Base-by-base conservation (phyloP, 1,140 invertebrate species). In the Carposina sasakii region DNA sequence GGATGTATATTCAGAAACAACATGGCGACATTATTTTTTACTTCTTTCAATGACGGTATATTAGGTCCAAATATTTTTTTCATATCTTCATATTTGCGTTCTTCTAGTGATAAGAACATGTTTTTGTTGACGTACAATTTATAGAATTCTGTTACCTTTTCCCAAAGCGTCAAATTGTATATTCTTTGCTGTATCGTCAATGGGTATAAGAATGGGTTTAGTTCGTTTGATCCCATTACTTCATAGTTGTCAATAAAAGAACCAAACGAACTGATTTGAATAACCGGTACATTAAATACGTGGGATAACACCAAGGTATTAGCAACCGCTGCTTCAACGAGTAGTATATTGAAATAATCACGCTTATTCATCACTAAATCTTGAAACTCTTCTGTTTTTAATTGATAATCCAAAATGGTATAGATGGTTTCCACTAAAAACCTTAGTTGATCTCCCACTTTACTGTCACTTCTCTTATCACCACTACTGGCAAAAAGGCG, bases 1-100 rank as follows among this genome's bases (percentile, higher is more conserved):
- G 76, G 81, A 76, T 88, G 77, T 9, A 61, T 61, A 63, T 85
- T 88, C 4, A 85, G 31, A 43, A 91, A 81, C 2, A 89, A 28
- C 62, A 91, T 56, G 47, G 83, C 85, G 1, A 86, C 63, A 59
- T 86, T 86, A 40, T 69, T 67, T 21, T 70, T 63, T 10, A 89
- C 55, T 40, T 86, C 79, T 1, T 54, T 50, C 9, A 87, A 16
- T n/a, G 57, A 33, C 1, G 84, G 76, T 4, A 57, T 45, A 40
- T 61, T 60, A 42, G 24, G 1, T 15, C 67, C 62, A 13, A 70
- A 53, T 28, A 54, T 37, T 34, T 44, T 57, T 40, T 28, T 49
- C 1, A 72, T 13, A 16, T 61, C 31, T 33, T 37, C n/a, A 36
- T 67, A 39, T 0, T 61, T 55, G 4, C 23, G 12, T 4, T 30